A percentile compares a stretch with the other conserved stretches of the same genome.
phyloP scores from a whole-genome alignment of 2,113 vertebrate genomes.

The Erpornis zantholeuca region DNA sequence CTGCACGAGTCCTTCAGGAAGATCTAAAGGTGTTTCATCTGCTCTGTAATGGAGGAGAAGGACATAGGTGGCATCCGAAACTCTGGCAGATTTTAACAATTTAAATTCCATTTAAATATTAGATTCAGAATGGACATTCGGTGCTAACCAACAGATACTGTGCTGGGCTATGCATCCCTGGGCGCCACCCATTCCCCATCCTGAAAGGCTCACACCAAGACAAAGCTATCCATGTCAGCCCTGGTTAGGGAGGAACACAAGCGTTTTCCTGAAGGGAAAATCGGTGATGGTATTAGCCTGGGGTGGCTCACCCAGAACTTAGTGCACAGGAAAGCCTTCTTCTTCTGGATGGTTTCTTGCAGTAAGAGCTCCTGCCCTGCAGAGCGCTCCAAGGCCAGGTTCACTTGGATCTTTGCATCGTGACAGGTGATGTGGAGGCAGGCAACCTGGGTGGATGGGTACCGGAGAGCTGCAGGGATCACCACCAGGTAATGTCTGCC shows the following conservation, averaged over 20 bases:
- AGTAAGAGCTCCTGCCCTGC: background rate
- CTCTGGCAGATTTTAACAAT: background rate
- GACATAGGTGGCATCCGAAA: background rate
- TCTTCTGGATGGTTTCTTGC: conserved; percentile 19
- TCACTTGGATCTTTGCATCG: conserved; percentile 7
- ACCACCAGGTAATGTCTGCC: conserved; percentile 47
- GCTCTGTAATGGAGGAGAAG: background rate
- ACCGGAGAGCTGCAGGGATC: conserved; percentile 38
- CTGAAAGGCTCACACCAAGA: background rate
- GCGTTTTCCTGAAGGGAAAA: background rate
- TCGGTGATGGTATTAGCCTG: background rate
- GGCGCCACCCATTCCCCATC: background rate
- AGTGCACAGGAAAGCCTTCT: conserved; percentile 35
- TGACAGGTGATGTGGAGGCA: conserved; percentile 56
- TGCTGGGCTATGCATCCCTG: background rate
- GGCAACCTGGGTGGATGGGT: conserved; percentile 21
- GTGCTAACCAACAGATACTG: background rate
- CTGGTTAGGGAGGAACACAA: background rate
- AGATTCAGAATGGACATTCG: background rate
- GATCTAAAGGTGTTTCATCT: background rate
- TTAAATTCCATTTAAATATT: background rate
- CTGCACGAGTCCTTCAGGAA: background rate
- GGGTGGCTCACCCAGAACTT: conserved; percentile 49
- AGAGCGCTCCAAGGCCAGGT: conserved; percentile 11
- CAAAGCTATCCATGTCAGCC: background rate